Base-by-base conservation (phyloP, 2,797 vertebrate genomes). In the Mus spretus region DNA sequence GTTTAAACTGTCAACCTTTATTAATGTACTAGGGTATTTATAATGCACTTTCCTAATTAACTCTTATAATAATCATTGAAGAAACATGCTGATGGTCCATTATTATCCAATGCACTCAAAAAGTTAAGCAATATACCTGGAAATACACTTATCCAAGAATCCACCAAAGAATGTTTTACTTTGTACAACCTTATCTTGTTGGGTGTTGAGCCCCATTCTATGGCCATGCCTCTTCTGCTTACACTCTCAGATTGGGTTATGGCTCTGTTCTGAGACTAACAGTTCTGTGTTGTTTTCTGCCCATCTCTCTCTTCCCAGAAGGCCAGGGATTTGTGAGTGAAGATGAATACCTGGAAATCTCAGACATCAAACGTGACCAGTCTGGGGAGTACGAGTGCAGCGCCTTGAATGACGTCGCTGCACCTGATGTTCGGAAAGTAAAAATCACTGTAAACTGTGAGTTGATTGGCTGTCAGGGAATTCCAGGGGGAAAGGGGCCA, bases 391-490 rank as follows among this genome's bases (percentile, higher is more conserved):
- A 99, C 0, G 99, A 99, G 86, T 99, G 99, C 98, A 99, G 99
- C 0, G 99, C 99, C 0, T 98, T 99, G 85, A 99, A 99, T 0
- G 99, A 99, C 0, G 99, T 99, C 44, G 99, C 99, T 0, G 98
- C 98, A 3, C 99, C 99, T 0, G 99, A 99, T 0, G 98, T 99
- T 94, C 98, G 99, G 97, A 99, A 99, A 96, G 99, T 99, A 65
- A 99, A 99, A 97, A 99, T 99, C 95, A 99, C 99, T 0, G 99
- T 99, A 55, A 99, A 99, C 98, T 99, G 99, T 99, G 98, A 99
- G 99, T 93, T 10, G 15, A 61, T 13, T 89, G 9, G 6, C 57
- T 0, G 0, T n/a, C 24, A 3, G 26, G 70, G 77, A 20, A 1
- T 6, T 37, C 9, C 1, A 1, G 61, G 59, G 12, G 12, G 3